A percentile compares a stretch with the other conserved stretches of the same genome.
Evolutionary conservation across 2,888 invertebrate species (phyloP).

Genomic region (Cryptocephalus primarius): DNA sequence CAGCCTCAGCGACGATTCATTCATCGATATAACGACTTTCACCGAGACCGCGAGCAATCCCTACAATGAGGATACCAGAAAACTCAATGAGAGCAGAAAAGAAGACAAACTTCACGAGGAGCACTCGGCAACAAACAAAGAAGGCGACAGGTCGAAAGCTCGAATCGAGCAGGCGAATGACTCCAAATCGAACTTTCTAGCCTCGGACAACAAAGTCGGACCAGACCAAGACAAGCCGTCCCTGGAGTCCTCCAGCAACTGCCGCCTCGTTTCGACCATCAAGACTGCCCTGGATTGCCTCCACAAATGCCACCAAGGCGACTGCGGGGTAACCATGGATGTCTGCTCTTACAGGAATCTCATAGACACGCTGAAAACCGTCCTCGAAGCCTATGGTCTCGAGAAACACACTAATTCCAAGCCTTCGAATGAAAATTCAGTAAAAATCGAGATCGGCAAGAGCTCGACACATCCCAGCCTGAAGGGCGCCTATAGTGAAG

Average conservation of each 20-base stretch:
- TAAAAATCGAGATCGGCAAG: neutral
- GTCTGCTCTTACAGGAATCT: constrained; percentile 1
- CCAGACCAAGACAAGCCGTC: neutral
- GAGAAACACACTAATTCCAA: neutral
- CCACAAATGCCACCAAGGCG: constrained; percentile 2
- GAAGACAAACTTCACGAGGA: too few species aligned
- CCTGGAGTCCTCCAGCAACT: neutral
- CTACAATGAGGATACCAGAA: too few species aligned
- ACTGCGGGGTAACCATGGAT: constrained; percentile 3
- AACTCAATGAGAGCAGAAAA: too few species aligned
- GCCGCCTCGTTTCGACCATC: neutral
- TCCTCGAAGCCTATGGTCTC: neutral
- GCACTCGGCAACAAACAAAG: too few species aligned
- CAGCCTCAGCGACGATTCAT: neutral
- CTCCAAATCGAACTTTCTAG: too few species aligned
- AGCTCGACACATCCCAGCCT: constrained; percentile 3
- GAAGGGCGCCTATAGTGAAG: neutral
- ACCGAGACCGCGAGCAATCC: too few species aligned
- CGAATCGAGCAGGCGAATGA: too few species aligned
- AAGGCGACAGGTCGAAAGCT: too few species aligned
- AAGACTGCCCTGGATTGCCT: constrained; percentile 4
- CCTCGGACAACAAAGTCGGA: too few species aligned
- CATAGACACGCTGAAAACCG: constrained; percentile 1
- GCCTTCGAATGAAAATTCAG: too few species aligned
- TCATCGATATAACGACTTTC: neutral